Conservation (phyloP, 2,888 invertebrate genomes). For the Calliopum simillimum region DNA sequence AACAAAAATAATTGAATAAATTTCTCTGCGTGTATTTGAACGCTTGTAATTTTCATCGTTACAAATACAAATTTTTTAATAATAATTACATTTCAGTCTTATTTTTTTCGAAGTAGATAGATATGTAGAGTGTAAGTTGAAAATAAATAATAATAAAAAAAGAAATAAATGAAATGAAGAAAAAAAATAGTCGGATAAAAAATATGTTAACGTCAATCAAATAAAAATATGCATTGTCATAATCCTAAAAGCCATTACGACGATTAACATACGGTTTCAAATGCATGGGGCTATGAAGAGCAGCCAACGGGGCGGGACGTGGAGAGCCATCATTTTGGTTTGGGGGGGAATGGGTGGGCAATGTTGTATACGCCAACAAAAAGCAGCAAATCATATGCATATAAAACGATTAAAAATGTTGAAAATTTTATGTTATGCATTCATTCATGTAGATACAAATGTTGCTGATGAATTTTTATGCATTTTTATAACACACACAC, state of each 20-base stretch:
- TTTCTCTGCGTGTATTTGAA: neutral
- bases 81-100: slow-evolving; percentile 43
- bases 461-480: slow-evolving; percentile 22
- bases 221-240: slow-evolving; percentile 62
- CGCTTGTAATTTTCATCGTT: slow-evolving; percentile 17
- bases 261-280: slow-evolving; percentile 27
- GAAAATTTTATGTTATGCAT: slow-evolving; percentile 33
- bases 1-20: no score
- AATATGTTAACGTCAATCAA: slow-evolving; percentile 63
- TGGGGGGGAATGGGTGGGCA: neutral
- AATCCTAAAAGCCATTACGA: slow-evolving; percentile 45
- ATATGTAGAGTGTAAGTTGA: no score
- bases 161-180: no score
- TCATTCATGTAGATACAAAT: slow-evolving; percentile 13
- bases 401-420: slow-evolving; percentile 30
- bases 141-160: no score
- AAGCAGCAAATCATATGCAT: slow-evolving; percentile 9
- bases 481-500: slow-evolving; percentile 15
- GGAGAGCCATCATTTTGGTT: neutral
- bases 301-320: neutral
- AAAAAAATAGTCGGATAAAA: slow-evolving; percentile 33
- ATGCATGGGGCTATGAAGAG: neutral
- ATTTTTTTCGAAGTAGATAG: no score
- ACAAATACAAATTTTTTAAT: slow-evolving; percentile 34
- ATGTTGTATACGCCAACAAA: neutral